Evolutionary conservation across 2,888 invertebrate genomes (phyloP).

Genomic region (Hololepta plana): DNA sequence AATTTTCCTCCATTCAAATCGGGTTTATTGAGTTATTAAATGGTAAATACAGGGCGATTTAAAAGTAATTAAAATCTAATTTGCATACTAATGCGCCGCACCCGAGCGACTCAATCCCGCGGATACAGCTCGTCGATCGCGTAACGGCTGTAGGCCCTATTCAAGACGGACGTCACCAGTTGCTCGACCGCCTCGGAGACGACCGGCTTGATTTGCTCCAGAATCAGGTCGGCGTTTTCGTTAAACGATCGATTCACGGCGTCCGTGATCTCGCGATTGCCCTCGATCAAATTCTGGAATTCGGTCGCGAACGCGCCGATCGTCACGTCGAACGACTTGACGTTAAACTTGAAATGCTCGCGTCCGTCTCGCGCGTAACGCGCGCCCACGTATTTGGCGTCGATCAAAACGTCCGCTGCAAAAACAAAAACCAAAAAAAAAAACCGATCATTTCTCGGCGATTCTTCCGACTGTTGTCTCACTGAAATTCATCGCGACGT

Average conservation of each 20-base stretch:
- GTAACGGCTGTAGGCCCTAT: conserved; percentile 13
- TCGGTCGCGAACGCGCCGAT: conserved; percentile 12
- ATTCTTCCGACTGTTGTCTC: too few species aligned
- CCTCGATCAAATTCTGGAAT: conserved; percentile 15
- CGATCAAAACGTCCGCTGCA: too few species aligned
- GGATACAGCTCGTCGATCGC: conserved; percentile 16
- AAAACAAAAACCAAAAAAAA: too few species aligned
- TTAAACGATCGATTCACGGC: conserved; percentile 22
- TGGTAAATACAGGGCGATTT: too few species aligned
- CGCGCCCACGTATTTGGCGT: too few species aligned
- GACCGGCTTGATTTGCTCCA: conserved; percentile 23
- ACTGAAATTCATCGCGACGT: too few species aligned
- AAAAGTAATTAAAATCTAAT: too few species aligned
- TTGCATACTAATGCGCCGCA: too few species aligned
- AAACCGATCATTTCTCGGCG: too few species aligned
- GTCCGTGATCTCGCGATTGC: conserved; percentile 14
- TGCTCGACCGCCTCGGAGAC: conserved; percentile 14
- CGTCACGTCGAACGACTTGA: conserved; percentile 9
- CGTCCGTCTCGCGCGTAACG: too few species aligned
- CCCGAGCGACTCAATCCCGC: conserved; percentile 6
- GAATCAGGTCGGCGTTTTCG: conserved; percentile 22
- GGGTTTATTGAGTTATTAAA: too few species aligned
- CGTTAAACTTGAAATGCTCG: conserved; percentile 11
- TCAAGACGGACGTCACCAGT: conserved; percentile 12
- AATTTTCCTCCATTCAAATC: too few species aligned